Conservation (phyloP, 2,797 vertebrate genomes). For the Chelonia mydas region DNA sequence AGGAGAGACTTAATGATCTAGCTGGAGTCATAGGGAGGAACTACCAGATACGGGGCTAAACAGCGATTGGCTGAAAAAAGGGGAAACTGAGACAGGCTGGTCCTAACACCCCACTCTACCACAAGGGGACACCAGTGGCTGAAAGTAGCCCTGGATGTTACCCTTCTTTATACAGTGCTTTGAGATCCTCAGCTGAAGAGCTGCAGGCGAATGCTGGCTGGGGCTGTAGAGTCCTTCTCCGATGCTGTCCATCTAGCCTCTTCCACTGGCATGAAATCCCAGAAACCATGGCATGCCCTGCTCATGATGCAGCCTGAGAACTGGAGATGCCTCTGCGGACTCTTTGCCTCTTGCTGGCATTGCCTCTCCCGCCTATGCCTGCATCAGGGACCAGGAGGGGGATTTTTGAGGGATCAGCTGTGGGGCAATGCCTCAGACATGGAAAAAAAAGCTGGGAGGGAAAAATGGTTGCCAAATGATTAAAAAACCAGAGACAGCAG, state of each 20-base stretch:
- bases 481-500: background rate
- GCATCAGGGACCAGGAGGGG: background rate
- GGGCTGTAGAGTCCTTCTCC: background rate
- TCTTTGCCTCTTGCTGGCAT: background rate
- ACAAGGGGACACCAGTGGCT: background rate
- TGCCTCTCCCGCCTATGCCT: background rate
- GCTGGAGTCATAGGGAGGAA: background rate
- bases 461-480: background rate
- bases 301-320: background rate
- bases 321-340: background rate
- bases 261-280: background rate
- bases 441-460: background rate
- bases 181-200: background rate
- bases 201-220: background rate
- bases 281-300: background rate
- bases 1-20: background rate
- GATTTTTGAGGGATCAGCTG: background rate
- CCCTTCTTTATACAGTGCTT: background rate
- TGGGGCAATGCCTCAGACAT: background rate
- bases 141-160: background rate
- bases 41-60: background rate
- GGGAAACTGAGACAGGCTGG: background rate
- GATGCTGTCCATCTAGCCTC: background rate
- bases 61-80: background rate
- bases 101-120: background rate